Evolutionary conservation across 2,797 vertebrate genomes (phyloP).

Genomic region (Brotogeris chrysoptera): DNA sequence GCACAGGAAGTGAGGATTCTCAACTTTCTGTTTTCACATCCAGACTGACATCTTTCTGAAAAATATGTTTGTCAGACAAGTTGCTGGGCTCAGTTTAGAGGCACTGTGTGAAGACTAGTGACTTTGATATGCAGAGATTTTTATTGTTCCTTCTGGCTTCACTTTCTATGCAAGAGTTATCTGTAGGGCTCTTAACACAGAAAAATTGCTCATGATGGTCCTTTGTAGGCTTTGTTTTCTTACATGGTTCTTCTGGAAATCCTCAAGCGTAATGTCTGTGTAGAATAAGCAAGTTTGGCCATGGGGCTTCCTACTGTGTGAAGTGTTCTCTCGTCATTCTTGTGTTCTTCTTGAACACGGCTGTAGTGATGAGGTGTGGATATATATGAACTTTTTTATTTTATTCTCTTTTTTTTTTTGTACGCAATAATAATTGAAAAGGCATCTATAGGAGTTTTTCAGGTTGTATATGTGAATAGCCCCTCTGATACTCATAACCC

Average conservation of each 20-base stretch:
- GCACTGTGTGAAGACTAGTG: neutral
- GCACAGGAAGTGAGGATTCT: neutral
- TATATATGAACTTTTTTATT: neutral
- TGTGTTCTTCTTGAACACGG: neutral
- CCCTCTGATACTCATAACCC: neutral
- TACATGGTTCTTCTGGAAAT: neutral
- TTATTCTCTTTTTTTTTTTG: neutral
- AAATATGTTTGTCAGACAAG: neutral
- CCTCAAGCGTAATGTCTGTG: neutral
- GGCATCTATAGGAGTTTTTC: neutral
- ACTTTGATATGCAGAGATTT: constrained; percentile 30
- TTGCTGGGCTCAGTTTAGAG: constrained; percentile 4
- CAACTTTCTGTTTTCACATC: neutral
- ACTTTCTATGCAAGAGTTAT: constrained; percentile 33
- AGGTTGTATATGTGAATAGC: neutral
- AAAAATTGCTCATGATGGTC: constrained; percentile 6
- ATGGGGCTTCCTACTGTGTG: neutral
- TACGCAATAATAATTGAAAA: neutral
- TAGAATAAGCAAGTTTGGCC: neutral
- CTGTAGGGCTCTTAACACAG: constrained; percentile 2
- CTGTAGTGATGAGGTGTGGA: neutral
- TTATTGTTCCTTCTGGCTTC: constrained; percentile 54
- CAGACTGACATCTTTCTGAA: neutral
- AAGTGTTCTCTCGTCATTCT: neutral
- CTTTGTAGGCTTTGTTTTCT: constrained; percentile 19